Evolutionary conservation across 2,888 invertebrate species (phyloP), one percentile per base, ranked within the genome.

Genomic region (Drosophila yooni): DNA sequence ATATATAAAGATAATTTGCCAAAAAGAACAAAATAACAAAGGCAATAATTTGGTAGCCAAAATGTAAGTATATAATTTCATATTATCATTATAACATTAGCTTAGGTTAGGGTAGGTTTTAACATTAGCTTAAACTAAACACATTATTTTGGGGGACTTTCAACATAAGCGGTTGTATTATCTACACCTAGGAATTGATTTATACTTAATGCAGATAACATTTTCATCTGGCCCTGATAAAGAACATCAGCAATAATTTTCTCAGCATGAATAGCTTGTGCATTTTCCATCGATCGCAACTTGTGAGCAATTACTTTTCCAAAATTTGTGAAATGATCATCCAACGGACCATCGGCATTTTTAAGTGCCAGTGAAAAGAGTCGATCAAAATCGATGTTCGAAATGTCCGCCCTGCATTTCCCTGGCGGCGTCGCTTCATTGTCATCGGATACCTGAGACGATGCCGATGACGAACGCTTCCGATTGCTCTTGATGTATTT

Each of bases 221-320:
- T 82, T 81, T 93, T 93, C 92, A 93, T 92, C 83, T 93, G 93
- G 3, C 93, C 93, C 75, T 93, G 93, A 77, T 92, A 92, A 31
- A 93, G 89, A 52, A 93, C 91, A 78, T 93, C 93, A 11, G 91
- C 91, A 53, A 93, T 93, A 18, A 93, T 88, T 67, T 93, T 93
- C 65, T 93, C 93, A 2, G 93, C 93, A 59, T 91, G 92, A 36
- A 93, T 83, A 5, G 93, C 91, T 68, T 93, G 93, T 29, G 89
- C 87, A 13, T 89, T 62, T 0, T 93, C 92, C 92, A 93, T 93
- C 10, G 91, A 86, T 4, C 93, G 90, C 60, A 93, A 76, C 71
- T 93, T 93, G 65, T 93, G 92, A 21, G 93, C 92, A 61, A 93
- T 92, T 29, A 93, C 90, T 71, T 92, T 93, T 0, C 93, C 93